A percentile compares a stretch with the other conserved stretches of the same genome.
These are phyloP conservation scores for Macrotrachela quadricornifera DNA, from an alignment of 1,140 invertebrate species.

Conservation along the genomic window DNA sequence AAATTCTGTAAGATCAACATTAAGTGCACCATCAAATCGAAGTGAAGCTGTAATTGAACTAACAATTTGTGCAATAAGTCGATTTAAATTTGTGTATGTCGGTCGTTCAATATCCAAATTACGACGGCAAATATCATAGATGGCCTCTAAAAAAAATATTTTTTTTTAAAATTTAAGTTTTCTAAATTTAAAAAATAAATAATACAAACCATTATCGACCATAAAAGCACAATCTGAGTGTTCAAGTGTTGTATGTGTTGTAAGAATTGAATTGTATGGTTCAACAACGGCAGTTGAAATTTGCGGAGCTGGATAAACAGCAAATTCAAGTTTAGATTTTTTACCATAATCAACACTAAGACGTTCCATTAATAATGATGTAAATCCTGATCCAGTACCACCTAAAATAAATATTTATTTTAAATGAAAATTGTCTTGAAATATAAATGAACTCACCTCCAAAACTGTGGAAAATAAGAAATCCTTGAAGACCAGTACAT, in stretches of 20 bases:
- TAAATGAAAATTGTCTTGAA: no score
- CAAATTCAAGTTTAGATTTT: conserved; percentile 17
- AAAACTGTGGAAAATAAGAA: conserved; percentile 41
- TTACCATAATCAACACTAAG: conserved; percentile 48
- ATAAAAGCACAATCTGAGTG: conserved; percentile 37
- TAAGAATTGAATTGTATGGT: conserved; percentile 33
- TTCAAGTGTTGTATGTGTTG: conserved; percentile 22
- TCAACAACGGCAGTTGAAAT: conserved; percentile 30
- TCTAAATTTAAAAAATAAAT: no score
- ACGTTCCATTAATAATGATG: conserved; percentile 65
- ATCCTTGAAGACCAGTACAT: conserved; percentile 63
- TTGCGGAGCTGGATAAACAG: conserved; percentile 27
- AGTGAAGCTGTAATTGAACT: conserved; percentile 39
- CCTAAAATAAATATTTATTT: no score
- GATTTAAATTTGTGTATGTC: conserved; percentile 57
- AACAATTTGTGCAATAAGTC: conserved; percentile 48
- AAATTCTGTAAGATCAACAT: conserved; percentile 61
- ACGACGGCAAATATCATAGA: conserved; percentile 54
- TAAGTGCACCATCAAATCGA: conserved; percentile 64
- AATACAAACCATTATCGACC: conserved; percentile 42
- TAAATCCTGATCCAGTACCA: conserved; percentile 67
- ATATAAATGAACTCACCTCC: conserved; percentile 28
- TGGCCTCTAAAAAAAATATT: conserved; percentile 41
- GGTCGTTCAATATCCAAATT: conserved; percentile 47
- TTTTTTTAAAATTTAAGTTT: no score